Evolutionary conservation across 2,113 vertebrate genomes (phyloP).

Genomic region (Microcebus ravelobensis): DNA sequence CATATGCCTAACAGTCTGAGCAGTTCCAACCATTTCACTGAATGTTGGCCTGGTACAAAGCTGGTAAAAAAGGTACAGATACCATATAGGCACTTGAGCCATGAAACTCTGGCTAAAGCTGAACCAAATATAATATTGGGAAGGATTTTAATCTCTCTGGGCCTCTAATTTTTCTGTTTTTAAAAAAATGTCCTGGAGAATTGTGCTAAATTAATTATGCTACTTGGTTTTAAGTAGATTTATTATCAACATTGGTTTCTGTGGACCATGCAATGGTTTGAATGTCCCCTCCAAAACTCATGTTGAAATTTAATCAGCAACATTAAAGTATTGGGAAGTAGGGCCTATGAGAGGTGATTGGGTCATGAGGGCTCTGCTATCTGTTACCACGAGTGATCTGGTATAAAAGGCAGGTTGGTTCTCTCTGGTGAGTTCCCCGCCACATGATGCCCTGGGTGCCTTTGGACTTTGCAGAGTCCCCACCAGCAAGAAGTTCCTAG

Average conservation of each 20-base stretch:
- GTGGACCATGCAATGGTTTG: neutral
- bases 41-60: neutral
- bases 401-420: neutral
- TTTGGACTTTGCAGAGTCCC: neutral
- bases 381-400: neutral
- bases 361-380: neutral
- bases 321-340: neutral
- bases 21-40: neutral
- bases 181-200: neutral
- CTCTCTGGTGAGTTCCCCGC: neutral
- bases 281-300: neutral
- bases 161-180: neutral
- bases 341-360: neutral
- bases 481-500: neutral
- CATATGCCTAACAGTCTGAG: neutral
- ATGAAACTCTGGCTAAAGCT: neutral
- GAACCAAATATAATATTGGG: neutral
- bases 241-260: neutral
- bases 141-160: neutral
- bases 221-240: neutral
- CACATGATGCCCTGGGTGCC: neutral
- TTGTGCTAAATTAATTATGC: neutral
- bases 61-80: neutral
- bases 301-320: no score
- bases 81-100: neutral